Evolutionary conservation across 2,888 invertebrate genomes (phyloP), one percentile per base, ranked within the genome.

Genomic region (Tetramorium bicarinatum): DNA sequence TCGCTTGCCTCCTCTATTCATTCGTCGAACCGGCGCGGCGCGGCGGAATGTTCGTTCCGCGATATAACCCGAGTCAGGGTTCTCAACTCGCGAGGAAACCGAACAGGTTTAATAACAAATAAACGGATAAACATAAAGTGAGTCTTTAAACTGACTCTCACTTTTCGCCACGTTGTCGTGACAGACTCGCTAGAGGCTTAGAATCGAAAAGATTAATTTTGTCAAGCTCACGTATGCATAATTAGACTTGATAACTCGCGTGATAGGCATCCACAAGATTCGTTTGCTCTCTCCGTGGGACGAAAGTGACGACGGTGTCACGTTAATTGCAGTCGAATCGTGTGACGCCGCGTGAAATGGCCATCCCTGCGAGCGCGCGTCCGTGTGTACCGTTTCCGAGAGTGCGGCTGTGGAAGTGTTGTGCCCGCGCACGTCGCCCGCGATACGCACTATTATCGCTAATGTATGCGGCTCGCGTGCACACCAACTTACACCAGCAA

Each of bases 391-490:
- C 72, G 72, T 34, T 80, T 59, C 76, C 76, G 77, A 59, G 82
- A 29, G 76, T n/a, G 81, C 79, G 82, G 47, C 25, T 56, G 77
- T 77, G 56, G 66, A 49, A 77, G 66, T 77, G 76, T 54, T 54
- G 66, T 82, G 66, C 25, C 29, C 75, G 62, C 54, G 76, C 66
- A 47, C 52, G 66, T 76, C 64, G 64, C 21, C 38, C 62, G 61
- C 82, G 64, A 75, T 79, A 66, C 82, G 81, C 79, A 83, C 47
- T 62, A 54, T 85, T 85, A 85, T 83, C 67, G 44, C 44, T 79
- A 83, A 79, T 85, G 72, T 66, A 83, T 77, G 79, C 67, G 79
- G 66, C 67, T 69, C 64, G 67, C 83, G 72, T 72, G 59, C 72
- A 59, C 49, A 59, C 38, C 59, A 61, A 71, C 76, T 74, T 66